Conservation (phyloP, 2,797 vertebrate species). For the Danio aesculapii region DNA sequence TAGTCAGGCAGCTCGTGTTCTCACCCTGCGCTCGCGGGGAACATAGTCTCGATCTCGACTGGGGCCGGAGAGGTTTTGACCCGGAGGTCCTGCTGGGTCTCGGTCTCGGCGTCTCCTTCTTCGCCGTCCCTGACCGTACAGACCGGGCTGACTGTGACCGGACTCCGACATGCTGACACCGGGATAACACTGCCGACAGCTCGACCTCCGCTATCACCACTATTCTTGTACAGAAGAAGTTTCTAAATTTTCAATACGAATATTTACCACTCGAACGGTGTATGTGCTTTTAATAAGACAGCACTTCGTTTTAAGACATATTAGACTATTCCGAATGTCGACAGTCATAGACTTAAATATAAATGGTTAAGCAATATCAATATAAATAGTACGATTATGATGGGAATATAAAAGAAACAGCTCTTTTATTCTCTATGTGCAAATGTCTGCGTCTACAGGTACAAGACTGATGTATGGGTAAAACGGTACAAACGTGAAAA, state of each 20-base stretch:
- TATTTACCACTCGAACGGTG: background rate
- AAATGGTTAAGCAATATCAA: background rate
- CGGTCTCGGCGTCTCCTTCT: conserved; percentile 86
- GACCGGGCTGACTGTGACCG: conserved; percentile 91
- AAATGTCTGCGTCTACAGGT: background rate
- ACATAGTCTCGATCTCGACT: conserved; percentile 87
- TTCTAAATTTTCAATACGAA: background rate
- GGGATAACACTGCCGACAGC: background rate
- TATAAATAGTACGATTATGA: background rate
- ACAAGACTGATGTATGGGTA: background rate
- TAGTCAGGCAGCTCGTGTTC: background rate
- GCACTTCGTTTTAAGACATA: background rate
- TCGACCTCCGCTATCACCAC: background rate
- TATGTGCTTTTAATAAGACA: background rate
- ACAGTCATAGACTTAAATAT: background rate
- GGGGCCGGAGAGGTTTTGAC: conserved; percentile 89
- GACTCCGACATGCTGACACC: conserved; percentile 86
- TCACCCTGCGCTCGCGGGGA: conserved; percentile 85
- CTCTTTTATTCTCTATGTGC: background rate
- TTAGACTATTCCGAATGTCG: background rate
- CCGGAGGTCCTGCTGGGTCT: conserved; percentile 77
- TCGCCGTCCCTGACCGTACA: conserved; percentile 85
- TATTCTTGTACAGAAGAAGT: background rate
- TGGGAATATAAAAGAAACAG: background rate
- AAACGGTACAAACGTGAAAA: background rate